Conservation (phyloP, 2,797 vertebrate species). For the Liparis tanakae region DNA sequence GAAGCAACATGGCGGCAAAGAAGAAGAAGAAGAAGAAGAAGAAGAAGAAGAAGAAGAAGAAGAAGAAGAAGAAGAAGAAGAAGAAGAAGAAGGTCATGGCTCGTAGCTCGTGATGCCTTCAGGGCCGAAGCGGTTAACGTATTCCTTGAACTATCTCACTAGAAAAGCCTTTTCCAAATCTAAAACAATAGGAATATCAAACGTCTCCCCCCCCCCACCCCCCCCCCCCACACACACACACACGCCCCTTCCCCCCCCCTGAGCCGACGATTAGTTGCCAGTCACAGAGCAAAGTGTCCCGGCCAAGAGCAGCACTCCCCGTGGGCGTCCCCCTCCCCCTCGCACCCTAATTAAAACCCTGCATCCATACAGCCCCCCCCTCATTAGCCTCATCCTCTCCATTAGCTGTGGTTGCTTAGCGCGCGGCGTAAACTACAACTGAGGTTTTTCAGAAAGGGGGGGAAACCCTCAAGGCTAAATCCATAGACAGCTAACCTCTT, state of each 20-base stretch:
- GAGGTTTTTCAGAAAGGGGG: slow-evolving; percentile 50
- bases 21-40: too few relatives aligned
- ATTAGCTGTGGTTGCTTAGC: slow-evolving; percentile 64
- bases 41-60: background rate
- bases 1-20: slow-evolving; percentile 38
- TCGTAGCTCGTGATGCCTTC: slow-evolving; percentile 32
- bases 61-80: slow-evolving; percentile 9
- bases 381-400: slow-evolving; percentile 70
- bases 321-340: slow-evolving; percentile 13
- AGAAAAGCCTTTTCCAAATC: background rate
- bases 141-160: slow-evolving; percentile 22
- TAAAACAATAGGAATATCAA: background rate
- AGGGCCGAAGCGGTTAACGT: slow-evolving; percentile 40
- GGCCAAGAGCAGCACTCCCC: slow-evolving; percentile 36
- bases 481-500: slow-evolving; percentile 63
- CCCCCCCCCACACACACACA: background rate
- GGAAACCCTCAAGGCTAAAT: slow-evolving; percentile 65
- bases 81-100: slow-evolving; percentile 52
- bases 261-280: slow-evolving; percentile 39
- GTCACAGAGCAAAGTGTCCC: slow-evolving; percentile 26
- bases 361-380: slow-evolving; percentile 47
- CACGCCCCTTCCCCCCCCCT: too few relatives aligned
- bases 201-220: background rate
- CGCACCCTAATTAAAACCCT: slow-evolving; percentile 62
- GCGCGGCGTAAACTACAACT: slow-evolving; percentile 36